Evolutionary conservation across 30 jellyfish, hydroid and myxozoan genomes (phyloP), one percentile per base, ranked within the genome.

Genomic region (Pseudorhiza aurosa): DNA sequence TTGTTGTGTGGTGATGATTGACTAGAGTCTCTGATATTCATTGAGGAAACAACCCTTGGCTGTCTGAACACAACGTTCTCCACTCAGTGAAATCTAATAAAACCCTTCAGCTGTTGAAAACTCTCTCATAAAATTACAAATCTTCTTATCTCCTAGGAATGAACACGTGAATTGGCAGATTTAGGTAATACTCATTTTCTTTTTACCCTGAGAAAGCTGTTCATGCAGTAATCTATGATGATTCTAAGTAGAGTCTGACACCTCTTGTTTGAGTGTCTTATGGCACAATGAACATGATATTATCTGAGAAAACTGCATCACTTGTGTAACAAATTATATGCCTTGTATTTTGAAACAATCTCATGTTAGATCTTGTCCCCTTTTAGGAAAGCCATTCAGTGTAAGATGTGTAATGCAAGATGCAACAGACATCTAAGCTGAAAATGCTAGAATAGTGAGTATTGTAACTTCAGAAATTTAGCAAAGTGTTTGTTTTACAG

Each of bases 21-120:
- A 84, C 95, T 84, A 84, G 95, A 84, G 95, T 84, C 95, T 84
- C 95, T 84, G 95, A 71, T 42, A 1, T 43, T 35, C 6, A 12
- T 82, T 84, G 95, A 47, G 26, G 95, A 84, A 36, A 68, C 50
- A 58, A 68, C 95, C 95, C 95, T 84, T 84, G 95, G 95, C 95
- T 84, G 95, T 84, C 95, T 84, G 95, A 84, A 50, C 95, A 80
- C 91, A 56, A 65, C 74, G 40, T 15, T 15, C 55, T 42, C 55
- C 55, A 42, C 9, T 42, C 15, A 15, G 15, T 9, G 55, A 42
- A 42, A 15, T 42, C 15, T 15, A 42, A 42, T 15, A 42, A 15
- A 42, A 42, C 9, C 11, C 11, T 42, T 42, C 15, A 15, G 9
- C 9, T 42, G 55, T 42, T 42, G 9, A 15, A 42, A 42, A 8